Evolutionary conservation across 2,888 invertebrate species (phyloP).

Genomic region (Entomobrya proxima): DNA sequence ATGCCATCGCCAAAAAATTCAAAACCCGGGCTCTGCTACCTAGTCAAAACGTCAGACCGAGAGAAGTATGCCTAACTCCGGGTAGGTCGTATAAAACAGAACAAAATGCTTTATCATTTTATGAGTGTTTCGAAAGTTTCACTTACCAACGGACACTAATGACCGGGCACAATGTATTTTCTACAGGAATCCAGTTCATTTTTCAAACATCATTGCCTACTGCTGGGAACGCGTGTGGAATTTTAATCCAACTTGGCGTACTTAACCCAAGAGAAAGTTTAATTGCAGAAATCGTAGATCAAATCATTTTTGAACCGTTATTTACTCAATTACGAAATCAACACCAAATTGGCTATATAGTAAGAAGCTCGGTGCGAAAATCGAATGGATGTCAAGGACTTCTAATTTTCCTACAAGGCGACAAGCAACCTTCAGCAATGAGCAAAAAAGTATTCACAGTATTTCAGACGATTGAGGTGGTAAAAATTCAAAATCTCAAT

Average conservation of each 20-base stretch:
- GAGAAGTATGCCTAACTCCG: constrained; percentile 90
- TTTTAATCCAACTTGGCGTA: constrained; percentile 91
- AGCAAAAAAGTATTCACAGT: constrained; percentile 20
- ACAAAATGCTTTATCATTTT: not conserved
- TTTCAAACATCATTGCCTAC: constrained; percentile 87
- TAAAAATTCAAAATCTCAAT: not conserved
- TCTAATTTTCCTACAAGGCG: constrained; percentile 87
- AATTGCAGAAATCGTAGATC: constrained; percentile 89
- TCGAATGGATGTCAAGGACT: constrained; percentile 91
- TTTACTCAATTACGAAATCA: constrained; percentile 92
- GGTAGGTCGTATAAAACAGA: constrained; percentile 81
- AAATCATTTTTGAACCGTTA: constrained; percentile 93
- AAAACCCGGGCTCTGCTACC: constrained; percentile 82
- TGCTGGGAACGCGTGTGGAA: constrained; percentile 91
- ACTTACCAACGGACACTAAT: not conserved
- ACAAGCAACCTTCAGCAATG: constrained; percentile 76
- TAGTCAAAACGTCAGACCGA: constrained; percentile 86
- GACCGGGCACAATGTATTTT: not conserved
- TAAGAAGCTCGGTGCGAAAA: constrained; percentile 89
- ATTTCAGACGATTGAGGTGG: constrained; percentile 6
- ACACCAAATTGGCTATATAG: constrained; percentile 96
- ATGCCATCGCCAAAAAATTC: constrained; percentile 57
- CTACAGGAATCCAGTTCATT: constrained; percentile 84
- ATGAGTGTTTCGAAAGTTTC: not conserved
- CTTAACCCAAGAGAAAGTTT: constrained; percentile 86